Conservation (phyloP, 1,140 invertebrate species). For the Teleogryllus occipitalis region DNA sequence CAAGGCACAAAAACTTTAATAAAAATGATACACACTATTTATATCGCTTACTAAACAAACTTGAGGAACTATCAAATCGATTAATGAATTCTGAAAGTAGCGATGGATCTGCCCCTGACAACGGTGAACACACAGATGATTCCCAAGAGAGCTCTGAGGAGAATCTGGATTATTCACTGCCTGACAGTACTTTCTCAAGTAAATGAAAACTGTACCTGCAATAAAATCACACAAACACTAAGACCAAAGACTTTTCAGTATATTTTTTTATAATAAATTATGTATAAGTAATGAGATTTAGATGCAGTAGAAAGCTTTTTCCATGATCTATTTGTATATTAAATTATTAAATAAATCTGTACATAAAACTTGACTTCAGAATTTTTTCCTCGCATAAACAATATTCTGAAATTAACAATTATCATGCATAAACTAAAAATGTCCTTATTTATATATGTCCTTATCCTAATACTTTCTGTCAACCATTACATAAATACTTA, state of each 20-base stretch:
- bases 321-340: constrained; percentile 11
- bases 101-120: neutral
- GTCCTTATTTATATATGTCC: no score
- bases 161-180: neutral
- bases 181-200: neutral
- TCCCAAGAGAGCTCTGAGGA: neutral
- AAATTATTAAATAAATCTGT: constrained; percentile 18
- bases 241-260: constrained; percentile 14
- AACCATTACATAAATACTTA: no score
- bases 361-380: constrained; percentile 18
- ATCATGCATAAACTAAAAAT: no score
- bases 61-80: neutral
- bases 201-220: neutral
- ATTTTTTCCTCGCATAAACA: neutral
- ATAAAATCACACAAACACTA: neutral
- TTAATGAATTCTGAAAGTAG: neutral
- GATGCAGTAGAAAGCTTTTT: constrained; percentile 8
- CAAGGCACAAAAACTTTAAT: neutral
- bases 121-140: neutral
- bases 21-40: neutral
- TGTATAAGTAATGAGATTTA: neutral
- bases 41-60: neutral
- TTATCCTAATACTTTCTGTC: no score
- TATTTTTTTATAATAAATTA: neutral
- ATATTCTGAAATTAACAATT: neutral